Percentiles rank a stretch among this genome's conserved stretches.
Conservation (phyloP, 2,888 invertebrate species). For the Plagodis dolabraria region DNA sequence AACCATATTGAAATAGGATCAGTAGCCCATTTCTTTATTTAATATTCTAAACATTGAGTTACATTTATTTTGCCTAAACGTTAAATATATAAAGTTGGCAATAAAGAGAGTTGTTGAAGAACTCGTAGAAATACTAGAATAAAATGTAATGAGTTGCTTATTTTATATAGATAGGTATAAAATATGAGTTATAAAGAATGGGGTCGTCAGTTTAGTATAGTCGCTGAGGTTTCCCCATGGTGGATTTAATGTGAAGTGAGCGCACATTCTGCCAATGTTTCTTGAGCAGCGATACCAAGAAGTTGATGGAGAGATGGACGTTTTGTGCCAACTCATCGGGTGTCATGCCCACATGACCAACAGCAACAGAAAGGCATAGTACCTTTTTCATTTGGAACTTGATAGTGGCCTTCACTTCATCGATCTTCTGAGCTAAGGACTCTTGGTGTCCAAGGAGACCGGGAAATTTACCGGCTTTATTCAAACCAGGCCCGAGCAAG, state of each 20-base stretch:
- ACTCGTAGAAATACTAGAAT: too few relatives aligned
- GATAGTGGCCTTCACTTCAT: constrained; percentile 99
- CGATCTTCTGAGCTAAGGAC: constrained; percentile 97
- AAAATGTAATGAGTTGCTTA: too few relatives aligned
- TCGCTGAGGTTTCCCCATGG: constrained; percentile 99
- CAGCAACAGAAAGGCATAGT: constrained; percentile 98
- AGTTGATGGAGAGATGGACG: constrained; percentile 98
- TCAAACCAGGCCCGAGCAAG: constrained; percentile 98
- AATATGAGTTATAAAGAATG: too few relatives aligned
- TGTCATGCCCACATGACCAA: constrained; percentile 98
- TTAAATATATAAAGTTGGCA: too few relatives aligned
- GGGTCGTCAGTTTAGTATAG: constrained; percentile 90
- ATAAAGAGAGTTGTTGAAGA: too few relatives aligned
- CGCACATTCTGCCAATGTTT: constrained; percentile 99
- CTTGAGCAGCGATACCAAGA: constrained; percentile 99
- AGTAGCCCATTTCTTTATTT: too few relatives aligned
- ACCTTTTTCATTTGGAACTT: constrained; percentile 99
- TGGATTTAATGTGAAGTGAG: constrained; percentile 98
- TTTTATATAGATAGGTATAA: too few relatives aligned
- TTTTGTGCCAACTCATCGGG: constrained; percentile 98
- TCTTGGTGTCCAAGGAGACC: constrained; percentile 98
- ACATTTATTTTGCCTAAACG: too few relatives aligned
- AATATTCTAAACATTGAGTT: too few relatives aligned
- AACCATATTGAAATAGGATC: too few relatives aligned
- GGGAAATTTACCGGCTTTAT: constrained; percentile 99